Conservation (phyloP, 1,140 invertebrate genomes). For the Euura lappo region DNA sequence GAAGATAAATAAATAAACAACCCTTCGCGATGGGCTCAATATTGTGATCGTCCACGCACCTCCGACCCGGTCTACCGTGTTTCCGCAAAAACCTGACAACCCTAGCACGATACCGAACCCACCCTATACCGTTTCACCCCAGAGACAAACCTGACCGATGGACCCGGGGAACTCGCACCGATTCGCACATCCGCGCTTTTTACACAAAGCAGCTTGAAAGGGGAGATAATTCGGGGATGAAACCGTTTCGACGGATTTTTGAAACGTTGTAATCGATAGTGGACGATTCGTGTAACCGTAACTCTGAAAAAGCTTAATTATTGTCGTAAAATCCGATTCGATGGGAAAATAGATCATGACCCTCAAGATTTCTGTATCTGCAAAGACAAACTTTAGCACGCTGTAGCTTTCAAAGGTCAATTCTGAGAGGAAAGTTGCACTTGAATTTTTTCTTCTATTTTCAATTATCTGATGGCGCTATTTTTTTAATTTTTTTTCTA, state of each 20-base stretch:
- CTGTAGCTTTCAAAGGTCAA: no score
- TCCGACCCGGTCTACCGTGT: background rate
- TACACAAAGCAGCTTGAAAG: background rate
- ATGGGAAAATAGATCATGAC: no score
- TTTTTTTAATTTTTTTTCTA: no score
- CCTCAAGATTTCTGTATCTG: no score
- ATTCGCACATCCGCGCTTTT: background rate
- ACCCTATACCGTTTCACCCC: background rate
- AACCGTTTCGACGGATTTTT: background rate
- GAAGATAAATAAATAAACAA: background rate
- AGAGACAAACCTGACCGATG: background rate
- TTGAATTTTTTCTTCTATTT: no score
- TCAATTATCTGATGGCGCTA: no score
- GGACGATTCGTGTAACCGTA: no score
- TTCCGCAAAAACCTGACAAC: background rate
- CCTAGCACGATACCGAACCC: background rate
- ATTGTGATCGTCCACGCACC: background rate
- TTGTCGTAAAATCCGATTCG: no score
- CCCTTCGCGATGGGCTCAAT: background rate
- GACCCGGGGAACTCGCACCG: background rate
- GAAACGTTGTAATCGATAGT: background rate
- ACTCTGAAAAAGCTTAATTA: no score
- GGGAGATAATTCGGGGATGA: background rate
- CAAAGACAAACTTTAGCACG: no score
- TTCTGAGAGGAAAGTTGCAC: no score